Evolutionary conservation across 2,888 invertebrate genomes (phyloP).

Genomic region (Synergus laeviventris): DNA sequence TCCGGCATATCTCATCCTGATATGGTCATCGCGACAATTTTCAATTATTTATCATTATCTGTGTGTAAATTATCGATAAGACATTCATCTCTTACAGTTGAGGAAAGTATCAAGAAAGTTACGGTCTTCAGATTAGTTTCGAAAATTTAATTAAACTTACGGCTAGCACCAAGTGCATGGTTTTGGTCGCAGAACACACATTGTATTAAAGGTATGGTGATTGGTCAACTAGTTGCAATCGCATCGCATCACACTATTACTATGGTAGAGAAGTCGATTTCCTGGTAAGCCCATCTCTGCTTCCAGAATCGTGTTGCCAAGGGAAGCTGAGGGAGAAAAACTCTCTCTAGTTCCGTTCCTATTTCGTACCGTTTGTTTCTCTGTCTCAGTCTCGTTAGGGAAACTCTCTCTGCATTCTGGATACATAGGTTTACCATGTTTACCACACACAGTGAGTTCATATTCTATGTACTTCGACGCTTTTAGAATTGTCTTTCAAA

Average conservation of each 20-base stretch:
- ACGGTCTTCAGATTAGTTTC: constrained; percentile 21
- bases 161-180: not conserved
- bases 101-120: constrained; percentile 12
- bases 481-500: constrained; percentile 40
- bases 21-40: not conserved
- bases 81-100: not conserved
- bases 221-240: constrained; percentile 49
- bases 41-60: not conserved
- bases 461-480: constrained; percentile 22
- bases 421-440: constrained; percentile 36
- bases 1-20: not conserved
- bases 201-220: constrained; percentile 37
- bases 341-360: constrained; percentile 37
- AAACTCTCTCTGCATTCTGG: constrained; percentile 14
- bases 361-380: constrained; percentile 34
- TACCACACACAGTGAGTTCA: constrained; percentile 23
- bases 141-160: constrained; percentile 27
- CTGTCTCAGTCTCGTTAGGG: constrained; percentile 41
- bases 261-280: constrained; percentile 52
- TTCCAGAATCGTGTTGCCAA: constrained; percentile 16
- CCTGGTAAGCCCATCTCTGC: constrained; percentile 43
- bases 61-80: not conserved
- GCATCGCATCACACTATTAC: constrained; percentile 49
- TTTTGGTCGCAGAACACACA: constrained; percentile 28
- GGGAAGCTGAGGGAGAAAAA: not conserved